Percentiles rank a stretch among this genome's conserved stretches.
Conservation (phyloP, 2,113 vertebrate genomes). For the Gymnorhina tibicen region DNA sequence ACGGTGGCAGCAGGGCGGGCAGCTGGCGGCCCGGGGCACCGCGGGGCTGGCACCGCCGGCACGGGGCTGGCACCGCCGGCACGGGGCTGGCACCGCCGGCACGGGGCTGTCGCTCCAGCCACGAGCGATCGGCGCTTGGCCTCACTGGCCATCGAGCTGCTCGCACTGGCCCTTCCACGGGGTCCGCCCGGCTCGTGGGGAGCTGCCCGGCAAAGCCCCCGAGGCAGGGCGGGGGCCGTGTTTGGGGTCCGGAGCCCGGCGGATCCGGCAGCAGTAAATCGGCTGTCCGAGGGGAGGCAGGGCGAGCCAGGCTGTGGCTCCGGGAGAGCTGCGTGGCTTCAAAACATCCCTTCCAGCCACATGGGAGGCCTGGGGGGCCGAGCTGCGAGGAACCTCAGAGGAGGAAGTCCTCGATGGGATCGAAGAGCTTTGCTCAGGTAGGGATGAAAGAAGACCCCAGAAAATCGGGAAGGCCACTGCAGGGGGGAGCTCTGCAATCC, state of each 20-base stretch:
- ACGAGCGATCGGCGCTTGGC: neutral
- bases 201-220: neutral
- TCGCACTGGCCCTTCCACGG: neutral
- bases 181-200: neutral
- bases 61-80: neutral
- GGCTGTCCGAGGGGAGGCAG: neutral
- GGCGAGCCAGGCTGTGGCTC: neutral
- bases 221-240: neutral
- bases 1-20: neutral
- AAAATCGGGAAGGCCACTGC: accelerated
- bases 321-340: neutral
- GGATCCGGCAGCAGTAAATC: neutral
- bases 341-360: neutral
- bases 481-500: neutral
- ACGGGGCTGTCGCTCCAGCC: neutral
- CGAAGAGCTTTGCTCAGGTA: accelerated
- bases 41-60: neutral
- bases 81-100: neutral
- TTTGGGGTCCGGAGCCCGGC: neutral
- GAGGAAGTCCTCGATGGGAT: neutral
- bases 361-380: neutral
- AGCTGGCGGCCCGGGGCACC: neutral
- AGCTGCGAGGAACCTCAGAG: neutral
- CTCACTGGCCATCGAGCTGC: neutral
- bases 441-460: neutral